Evolutionary conservation across 2,797 vertebrate species (phyloP).

Genomic region (Crax fasciolata): DNA sequence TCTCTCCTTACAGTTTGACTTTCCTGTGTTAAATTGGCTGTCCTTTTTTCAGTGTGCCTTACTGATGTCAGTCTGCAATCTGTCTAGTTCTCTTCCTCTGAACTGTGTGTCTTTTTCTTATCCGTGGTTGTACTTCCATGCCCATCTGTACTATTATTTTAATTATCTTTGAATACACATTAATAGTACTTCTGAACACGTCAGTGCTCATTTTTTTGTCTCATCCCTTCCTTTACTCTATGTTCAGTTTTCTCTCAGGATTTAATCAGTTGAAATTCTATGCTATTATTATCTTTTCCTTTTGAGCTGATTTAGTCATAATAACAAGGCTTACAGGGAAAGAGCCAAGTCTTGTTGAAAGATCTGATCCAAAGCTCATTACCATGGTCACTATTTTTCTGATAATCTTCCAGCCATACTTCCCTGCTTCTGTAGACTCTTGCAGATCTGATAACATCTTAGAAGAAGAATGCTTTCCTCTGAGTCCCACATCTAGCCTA

Average conservation of each 20-base stretch:
- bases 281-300: neutral
- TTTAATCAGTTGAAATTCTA: constrained; percentile 12
- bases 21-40: neutral
- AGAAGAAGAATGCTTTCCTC: constrained; percentile 26
- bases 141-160: constrained; percentile 58
- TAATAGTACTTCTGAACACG: constrained; percentile 23
- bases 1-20: neutral
- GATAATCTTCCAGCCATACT: neutral
- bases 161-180: constrained; percentile 30
- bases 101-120: constrained; percentile 14
- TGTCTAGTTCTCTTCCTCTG: constrained; percentile 34
- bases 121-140: constrained; percentile 41
- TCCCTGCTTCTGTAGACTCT: neutral
- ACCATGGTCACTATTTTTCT: constrained; percentile 28
- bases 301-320: constrained; percentile 33
- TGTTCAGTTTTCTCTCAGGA: constrained; percentile 24
- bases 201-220: neutral
- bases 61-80: constrained; percentile 19
- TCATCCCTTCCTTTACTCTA: constrained; percentile 11
- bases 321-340: constrained; percentile 26
- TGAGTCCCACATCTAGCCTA: neutral
- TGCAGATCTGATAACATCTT: constrained; percentile 1
- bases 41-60: neutral
- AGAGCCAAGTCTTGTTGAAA: constrained; percentile 37
- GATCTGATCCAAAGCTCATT: constrained; percentile 49